phyloP scores from a whole-genome alignment of 2,888 invertebrate genomes.

The Athripsodes cinereus region DNA sequence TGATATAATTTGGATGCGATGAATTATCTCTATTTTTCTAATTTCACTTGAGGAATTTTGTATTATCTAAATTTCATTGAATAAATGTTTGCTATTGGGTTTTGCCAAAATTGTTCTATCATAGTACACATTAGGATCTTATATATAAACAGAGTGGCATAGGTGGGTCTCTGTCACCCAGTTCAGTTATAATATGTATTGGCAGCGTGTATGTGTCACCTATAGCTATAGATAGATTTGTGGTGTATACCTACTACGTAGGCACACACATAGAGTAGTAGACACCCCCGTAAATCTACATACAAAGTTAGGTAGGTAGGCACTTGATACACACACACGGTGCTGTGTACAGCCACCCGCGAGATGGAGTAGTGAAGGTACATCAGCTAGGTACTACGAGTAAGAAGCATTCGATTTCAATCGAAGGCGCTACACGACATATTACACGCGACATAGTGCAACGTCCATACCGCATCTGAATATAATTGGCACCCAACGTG shows the following conservation, averaged over 20 bases:
- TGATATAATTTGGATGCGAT: too few relatives aligned
- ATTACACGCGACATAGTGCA: slow-evolving; percentile 22
- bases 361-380: slow-evolving; percentile 23
- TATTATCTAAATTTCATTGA: too few relatives aligned
- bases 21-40: too few relatives aligned
- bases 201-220: background rate
- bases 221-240: too few relatives aligned
- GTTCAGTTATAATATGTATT: slow-evolving; percentile 1
- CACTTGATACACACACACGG: slow-evolving; percentile 1
- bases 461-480: background rate
- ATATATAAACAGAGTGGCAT: slow-evolving; percentile 15
- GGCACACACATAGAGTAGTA: too few relatives aligned
- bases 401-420: slow-evolving; percentile 29
- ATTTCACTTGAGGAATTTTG: too few relatives aligned
- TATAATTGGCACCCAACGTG: too few relatives aligned
- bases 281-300: slow-evolving; percentile 1
- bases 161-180: slow-evolving; percentile 18
- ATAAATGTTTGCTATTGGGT: too few relatives aligned
- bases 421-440: slow-evolving; percentile 28
- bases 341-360: slow-evolving; percentile 10
- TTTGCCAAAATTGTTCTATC: too few relatives aligned
- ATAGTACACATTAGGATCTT: slow-evolving; percentile 2
- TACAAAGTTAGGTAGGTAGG: too few relatives aligned
- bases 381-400: too few relatives aligned
- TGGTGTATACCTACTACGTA: too few relatives aligned